Evolutionary conservation across 2,888 invertebrate species (phyloP), one percentile per base, ranked within the genome.

Genomic region (Calameuta filiformis): DNA sequence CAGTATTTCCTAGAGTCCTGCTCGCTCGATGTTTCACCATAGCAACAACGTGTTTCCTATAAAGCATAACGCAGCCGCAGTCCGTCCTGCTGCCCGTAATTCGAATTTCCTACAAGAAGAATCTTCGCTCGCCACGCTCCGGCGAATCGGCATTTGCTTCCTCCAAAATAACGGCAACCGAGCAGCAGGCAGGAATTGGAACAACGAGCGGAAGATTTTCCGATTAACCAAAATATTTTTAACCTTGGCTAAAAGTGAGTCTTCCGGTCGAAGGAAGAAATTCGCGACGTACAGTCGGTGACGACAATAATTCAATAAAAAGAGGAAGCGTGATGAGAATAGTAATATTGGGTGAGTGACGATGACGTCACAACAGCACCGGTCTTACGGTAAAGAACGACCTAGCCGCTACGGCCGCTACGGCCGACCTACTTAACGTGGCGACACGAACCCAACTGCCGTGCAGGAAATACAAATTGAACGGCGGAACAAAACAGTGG

Each of bases 371-470:
- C 35, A 76, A 75, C 73, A 31, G 31, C 31, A 31, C 31, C 68
- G 69, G 68, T 33, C 79, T 85, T 87, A 84, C 84, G 85, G 85
- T 85, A 85, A 84, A 86, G 81, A 80, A 75, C 76, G 74, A 69
- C 76, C 68, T 75, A 68, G 75, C 31, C 31, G 31, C 31, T 31
- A 31, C 75, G 40, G 75, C 74, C 78, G 34, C 76, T 79, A 75
- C 68, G 79, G 81, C 79, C 77, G 87, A 77, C 88, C 86, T 81
- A 87, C 86, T 83, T 85, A 35, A 11, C 68, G 68, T 35, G 23
- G 40, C 40, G 40, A 56, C 40, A 23, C 73, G 73, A 35, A 34
- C 73, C 77, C 76, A 79, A 80, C 80, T 71, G 74, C 73, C 81
- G 74, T 33, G 71, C 23, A 56, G 40, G 40, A 56, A 56, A 23